Conservation (phyloP, 2,113 vertebrate species). For the Anolis sagrei region DNA sequence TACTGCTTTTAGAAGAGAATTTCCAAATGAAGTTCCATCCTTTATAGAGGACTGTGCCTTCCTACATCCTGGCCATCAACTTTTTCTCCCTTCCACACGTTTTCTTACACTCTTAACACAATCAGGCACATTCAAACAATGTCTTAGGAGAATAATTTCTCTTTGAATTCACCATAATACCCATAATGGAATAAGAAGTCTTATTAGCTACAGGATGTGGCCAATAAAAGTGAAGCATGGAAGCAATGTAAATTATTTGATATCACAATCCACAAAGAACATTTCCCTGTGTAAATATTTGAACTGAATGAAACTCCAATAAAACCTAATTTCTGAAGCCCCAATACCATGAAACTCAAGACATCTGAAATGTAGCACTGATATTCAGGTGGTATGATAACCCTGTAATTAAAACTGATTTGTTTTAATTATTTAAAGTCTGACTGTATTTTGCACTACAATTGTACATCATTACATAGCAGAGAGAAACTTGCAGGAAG, state of each 20-base stretch:
- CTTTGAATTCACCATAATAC: background rate
- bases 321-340: background rate
- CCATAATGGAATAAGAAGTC: background rate
- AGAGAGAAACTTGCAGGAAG: no score
- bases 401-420: no score
- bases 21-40: background rate
- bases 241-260: background rate
- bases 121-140: background rate
- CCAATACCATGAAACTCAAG: background rate
- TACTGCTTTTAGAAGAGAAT: conserved; percentile 8
- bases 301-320: background rate
- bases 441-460: no score
- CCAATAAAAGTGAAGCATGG: background rate
- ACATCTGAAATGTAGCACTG: no score
- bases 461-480: no score
- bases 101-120: background rate
- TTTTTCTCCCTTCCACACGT: fast-evolving
- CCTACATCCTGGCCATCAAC: fast-evolving
- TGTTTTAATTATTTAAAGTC: no score
- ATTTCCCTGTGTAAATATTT: background rate
- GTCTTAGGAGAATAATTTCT: background rate
- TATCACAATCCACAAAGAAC: background rate
- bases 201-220: background rate
- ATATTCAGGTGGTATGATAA: no score
- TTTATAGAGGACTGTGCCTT: fast-evolving